These are phyloP conservation scores for Autographa pulchrina DNA, from an alignment of 2,888 invertebrate genomes.

Conservation along the genomic window DNA sequence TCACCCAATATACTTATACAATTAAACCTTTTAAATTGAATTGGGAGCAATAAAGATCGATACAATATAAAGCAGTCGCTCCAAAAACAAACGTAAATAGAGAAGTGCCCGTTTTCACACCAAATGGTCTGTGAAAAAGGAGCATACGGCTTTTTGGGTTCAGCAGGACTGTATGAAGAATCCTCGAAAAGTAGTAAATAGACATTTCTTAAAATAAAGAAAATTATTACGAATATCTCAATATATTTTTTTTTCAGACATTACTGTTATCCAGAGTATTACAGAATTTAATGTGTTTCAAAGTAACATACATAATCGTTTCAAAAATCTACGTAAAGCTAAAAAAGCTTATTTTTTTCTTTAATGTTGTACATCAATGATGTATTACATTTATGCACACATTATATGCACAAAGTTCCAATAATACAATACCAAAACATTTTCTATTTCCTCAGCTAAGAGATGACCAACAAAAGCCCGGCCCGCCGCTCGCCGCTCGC, in stretches of 20 bases:
- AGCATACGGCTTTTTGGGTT: constrained; percentile 68
- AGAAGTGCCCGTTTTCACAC: constrained; percentile 73
- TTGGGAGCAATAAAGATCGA: constrained; percentile 71
- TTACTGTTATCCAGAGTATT: too few species aligned
- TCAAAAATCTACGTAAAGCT: too few species aligned
- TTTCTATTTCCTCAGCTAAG: neutral
- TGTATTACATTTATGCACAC: too few species aligned
- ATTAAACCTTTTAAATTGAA: constrained; percentile 72
- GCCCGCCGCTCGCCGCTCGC: constrained; percentile 28
- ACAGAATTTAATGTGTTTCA: too few species aligned
- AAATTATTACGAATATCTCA: too few species aligned
- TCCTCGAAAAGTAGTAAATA: neutral
- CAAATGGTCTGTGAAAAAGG: constrained; percentile 81
- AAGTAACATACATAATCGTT: too few species aligned
- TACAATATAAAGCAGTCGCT: constrained; percentile 66
- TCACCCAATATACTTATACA: constrained; percentile 41
- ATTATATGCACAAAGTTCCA: neutral
- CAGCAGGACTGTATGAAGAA: constrained; percentile 13
- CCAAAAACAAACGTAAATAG: constrained; percentile 76
- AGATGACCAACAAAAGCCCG: constrained; percentile 26
- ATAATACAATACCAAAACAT: neutral
- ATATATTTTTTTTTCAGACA: too few species aligned
- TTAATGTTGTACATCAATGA: too few species aligned
- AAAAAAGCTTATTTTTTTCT: too few species aligned
- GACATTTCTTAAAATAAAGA: neutral